Conservation (phyloP, 2,888 invertebrate species). For the Anaspis maculata region DNA sequence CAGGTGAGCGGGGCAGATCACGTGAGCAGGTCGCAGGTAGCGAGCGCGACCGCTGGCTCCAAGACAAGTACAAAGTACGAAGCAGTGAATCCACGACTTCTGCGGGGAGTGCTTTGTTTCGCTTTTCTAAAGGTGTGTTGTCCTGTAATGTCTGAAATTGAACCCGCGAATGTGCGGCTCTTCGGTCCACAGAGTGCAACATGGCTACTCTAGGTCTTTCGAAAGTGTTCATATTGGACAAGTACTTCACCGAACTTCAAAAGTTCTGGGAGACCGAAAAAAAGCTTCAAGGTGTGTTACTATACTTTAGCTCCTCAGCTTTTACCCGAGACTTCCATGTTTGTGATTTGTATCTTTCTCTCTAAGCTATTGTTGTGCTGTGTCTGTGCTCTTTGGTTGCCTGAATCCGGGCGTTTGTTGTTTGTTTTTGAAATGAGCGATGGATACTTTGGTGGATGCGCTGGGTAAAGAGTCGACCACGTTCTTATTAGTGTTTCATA, state of each 20-base stretch:
- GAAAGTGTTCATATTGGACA: slow-evolving; percentile 96
- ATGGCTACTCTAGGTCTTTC: slow-evolving; percentile 95
- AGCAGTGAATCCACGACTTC: slow-evolving; percentile 25
- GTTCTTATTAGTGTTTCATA: no score
- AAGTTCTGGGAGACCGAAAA: slow-evolving; percentile 96
- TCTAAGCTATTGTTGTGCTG: slow-evolving; percentile 9
- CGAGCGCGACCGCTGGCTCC: slow-evolving; percentile 20
- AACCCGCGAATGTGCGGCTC: slow-evolving; percentile 11
- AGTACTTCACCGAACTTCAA: slow-evolving; percentile 92
- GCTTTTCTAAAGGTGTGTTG: slow-evolving; percentile 27
- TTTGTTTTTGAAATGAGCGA: no score
- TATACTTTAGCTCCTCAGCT: not conserved
- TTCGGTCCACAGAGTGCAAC: slow-evolving; percentile 34
- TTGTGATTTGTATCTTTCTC: no score
- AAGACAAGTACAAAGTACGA: no score
- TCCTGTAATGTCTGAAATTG: slow-evolving; percentile 20
- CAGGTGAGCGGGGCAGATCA: slow-evolving; percentile 37
- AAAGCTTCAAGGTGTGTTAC: slow-evolving; percentile 81
- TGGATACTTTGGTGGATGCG: no score
- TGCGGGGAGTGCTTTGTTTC: slow-evolving; percentile 20
- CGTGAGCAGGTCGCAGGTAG: slow-evolving; percentile 37
- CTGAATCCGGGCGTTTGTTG: slow-evolving; percentile 12
- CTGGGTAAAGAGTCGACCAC: no score
- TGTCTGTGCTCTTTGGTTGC: slow-evolving; percentile 11
- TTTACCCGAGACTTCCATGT: no score